These are phyloP conservation scores for Notothenia rossii DNA, from an alignment of 2,113 vertebrate species.

Conservation along the genomic window DNA sequence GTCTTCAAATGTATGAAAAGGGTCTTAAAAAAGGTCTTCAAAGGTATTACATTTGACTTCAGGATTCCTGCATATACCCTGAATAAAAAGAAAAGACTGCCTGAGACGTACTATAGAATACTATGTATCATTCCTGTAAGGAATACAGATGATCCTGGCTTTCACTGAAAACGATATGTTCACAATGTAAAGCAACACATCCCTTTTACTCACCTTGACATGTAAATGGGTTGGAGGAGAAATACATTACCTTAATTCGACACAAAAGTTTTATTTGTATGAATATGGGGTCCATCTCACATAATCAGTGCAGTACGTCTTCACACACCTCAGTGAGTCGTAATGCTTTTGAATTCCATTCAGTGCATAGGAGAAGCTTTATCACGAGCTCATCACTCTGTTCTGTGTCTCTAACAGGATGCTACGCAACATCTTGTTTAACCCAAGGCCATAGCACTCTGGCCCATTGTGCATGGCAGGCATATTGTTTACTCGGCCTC, in stretches of 20 bases:
- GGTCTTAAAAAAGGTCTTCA: no score
- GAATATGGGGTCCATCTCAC: constrained; percentile 9
- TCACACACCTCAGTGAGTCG: constrained; percentile 49
- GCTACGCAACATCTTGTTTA: constrained; percentile 54
- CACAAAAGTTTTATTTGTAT: constrained; percentile 26
- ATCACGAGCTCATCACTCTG: constrained; percentile 44
- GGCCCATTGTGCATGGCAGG: constrained; percentile 20
- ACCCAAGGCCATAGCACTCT: constrained; percentile 49
- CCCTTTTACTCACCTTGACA: constrained; percentile 1
- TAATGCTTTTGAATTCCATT: constrained; percentile 53
- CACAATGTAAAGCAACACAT: neutral
- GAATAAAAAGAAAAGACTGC: no score
- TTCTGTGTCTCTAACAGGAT: constrained; percentile 28
- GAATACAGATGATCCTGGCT: constrained; percentile 7
- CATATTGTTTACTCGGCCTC: constrained; percentile 3
- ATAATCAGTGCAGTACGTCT: constrained; percentile 43
- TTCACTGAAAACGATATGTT: constrained; percentile 8
- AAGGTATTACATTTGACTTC: no score
- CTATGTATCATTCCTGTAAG: neutral
- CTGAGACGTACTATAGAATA: neutral
- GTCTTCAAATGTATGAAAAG: no score
- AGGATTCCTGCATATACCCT: no score
- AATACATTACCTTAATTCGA: constrained; percentile 1
- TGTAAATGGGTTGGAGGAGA: constrained; percentile 18
- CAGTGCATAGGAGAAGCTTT: constrained; percentile 35